Evolutionary conservation across 2,888 invertebrate genomes (phyloP), one percentile per base, ranked within the genome.

Genomic region (Mayetiola destructor): DNA sequence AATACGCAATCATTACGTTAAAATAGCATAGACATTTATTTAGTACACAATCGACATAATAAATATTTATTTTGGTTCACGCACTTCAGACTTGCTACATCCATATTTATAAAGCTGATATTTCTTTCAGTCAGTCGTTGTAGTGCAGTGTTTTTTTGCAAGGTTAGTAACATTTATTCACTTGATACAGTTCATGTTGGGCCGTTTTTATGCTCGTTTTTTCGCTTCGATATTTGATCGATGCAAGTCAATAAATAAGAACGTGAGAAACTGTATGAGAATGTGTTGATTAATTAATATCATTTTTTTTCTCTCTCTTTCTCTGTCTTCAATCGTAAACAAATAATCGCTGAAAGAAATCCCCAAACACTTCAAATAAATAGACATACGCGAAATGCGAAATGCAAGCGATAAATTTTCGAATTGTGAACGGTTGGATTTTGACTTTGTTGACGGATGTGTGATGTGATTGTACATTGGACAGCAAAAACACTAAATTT

Each of bases 91-190:
- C 48, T 48, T 27, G 48, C 27, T 48, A 27, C 23, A 48, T 48
- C 48, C 48, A 48, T 48, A 48, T 48, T 48, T 48, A 48, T 48
- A 48, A 48, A 48, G 48, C n/a, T n/a, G n/a, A n/a, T 48, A 48
- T 27, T 48, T 48, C 27, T 27, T 32, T 32, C 8, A 9, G 12
- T 48, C 27, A 27, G 48, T 48, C 16, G 48, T 23, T 48, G 23
- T 16, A 3, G 14, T 10, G 20, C 21, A 40, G 14, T 21, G n/a
- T n/a, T n/a, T n/a, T n/a, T n/a, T n/a, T n/a, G 21, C 12, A 18
- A 39, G 8, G 8, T 5, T 18, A 42, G 23, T 27, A 27, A 1
- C 27, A 48, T 48, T 27, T 48, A 48, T 48, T 48, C 27, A 48
- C 16, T n/a, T 48, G 48, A 27, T 14, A 27, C 48, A 27, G n/a